Evolutionary conservation across 37 sponge, comb jelly and placozoan species (phyloP), one percentile per base, ranked within the genome.

Genomic region (Ephydatia muelleri): DNA sequence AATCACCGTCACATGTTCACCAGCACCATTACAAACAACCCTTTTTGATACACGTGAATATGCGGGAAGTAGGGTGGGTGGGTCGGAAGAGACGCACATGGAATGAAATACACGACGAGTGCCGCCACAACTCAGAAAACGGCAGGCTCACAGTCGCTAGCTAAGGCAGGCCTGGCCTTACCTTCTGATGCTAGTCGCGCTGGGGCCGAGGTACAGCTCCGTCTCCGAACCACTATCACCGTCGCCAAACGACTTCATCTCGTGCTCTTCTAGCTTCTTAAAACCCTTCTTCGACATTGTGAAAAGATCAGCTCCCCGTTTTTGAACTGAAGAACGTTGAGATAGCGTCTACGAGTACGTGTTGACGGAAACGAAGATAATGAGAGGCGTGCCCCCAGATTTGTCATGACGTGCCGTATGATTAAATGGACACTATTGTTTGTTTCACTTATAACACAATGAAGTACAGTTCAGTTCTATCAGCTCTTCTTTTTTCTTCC

Each of bases 201-300:
- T 57, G 57, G 57, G 57, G 16, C 57, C 16, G 16, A 57, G 57
- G 16, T 57, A 57, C 12, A 89, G 32, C 5, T 89, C 89, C 39
- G 70, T 37, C 39, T 89, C 89, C 16, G 79, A 77, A 25, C 78
- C 88, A n/a, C 84, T 83, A 26, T 82, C 83, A 2, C 70, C 78
- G 25, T 11, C n/a, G 23, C 37, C 80, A 30, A 89, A 79, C 32
- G 67, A 68, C 11, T 38, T 66, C 68, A 89, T 47, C 33, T 89
- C 89, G 35, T 83, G 80, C 32, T 84, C 73, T 31, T 84, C 65
- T 40, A 89, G 80, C 79, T 65, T 47, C 79, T 71, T 78, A 57
- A 89, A 89, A 25, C 89, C 89, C 73, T 84, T 89, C 72, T 84
- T 89, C 2, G 80, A 83, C 27, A 38, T 47, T 30, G 27, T 9